These are phyloP conservation scores for Sebastes melanostomus DNA, from an alignment of 2,797 vertebrate genomes.

Conservation along the genomic window DNA sequence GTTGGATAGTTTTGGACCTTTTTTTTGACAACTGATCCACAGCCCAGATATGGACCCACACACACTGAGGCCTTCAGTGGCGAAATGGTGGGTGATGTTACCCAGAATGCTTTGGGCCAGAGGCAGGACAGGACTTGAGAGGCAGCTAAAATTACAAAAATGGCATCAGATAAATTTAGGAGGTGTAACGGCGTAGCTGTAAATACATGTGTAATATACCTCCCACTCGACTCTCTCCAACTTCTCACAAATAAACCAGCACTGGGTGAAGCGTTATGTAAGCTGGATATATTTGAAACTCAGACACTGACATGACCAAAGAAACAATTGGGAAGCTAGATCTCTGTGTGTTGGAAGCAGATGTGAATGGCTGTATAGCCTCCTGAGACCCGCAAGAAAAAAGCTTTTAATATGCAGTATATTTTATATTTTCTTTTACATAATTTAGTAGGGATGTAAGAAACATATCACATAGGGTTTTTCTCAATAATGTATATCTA, in stretches of 20 bases:
- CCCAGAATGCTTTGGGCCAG: conserved; percentile 54
- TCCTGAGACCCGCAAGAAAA: no score
- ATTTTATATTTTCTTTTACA: no score
- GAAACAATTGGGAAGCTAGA: not conserved
- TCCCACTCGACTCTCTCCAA: conserved; percentile 17
- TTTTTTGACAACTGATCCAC: conserved; percentile 3
- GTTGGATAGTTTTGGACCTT: conserved; percentile 22
- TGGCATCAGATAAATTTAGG: conserved; percentile 64
- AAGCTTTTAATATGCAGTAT: no score
- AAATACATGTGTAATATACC: conserved; percentile 56
- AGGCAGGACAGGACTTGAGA: conserved; percentile 33
- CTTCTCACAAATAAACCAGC: conserved; percentile 31
- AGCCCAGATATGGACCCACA: conserved; percentile 10
- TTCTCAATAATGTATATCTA: not conserved
- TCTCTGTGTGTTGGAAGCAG: not conserved
- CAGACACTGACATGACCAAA: not conserved
- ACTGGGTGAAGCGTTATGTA: conserved; percentile 21
- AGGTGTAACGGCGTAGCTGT: conserved; percentile 37
- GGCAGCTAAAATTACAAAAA: conserved; percentile 63
- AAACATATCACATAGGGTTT: no score
- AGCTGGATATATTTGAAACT: conserved; percentile 22
- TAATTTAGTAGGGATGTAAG: no score
- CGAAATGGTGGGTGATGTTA: conserved; percentile 36
- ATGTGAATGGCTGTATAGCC: not conserved
- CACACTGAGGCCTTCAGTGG: conserved; percentile 16